Evolutionary conservation across 2,797 vertebrate species (phyloP).

Genomic region (Philypnodon macrostomus): DNA sequence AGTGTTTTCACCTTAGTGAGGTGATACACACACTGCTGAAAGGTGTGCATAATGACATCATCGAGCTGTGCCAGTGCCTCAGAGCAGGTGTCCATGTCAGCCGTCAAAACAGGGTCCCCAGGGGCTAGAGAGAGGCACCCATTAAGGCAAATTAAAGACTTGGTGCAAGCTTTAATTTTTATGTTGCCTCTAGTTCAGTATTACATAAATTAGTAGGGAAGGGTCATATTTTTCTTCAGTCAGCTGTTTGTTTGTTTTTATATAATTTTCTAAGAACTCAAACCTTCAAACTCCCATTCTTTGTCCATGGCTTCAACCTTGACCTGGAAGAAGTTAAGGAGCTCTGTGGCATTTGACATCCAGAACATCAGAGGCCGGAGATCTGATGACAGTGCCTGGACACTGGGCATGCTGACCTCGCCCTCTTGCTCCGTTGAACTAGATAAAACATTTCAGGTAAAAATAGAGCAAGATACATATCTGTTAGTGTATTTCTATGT

Average conservation of each 20-base stretch:
- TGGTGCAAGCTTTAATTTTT: slow-evolving; percentile 31
- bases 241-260: background rate
- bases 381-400: slow-evolving; percentile 85
- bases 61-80: slow-evolving; percentile 90
- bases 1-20: slow-evolving; percentile 84
- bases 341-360: slow-evolving; percentile 94
- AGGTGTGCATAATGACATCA: slow-evolving; percentile 95
- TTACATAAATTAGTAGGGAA: background rate
- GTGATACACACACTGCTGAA: slow-evolving; percentile 95
- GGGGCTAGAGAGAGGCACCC: slow-evolving; percentile 61
- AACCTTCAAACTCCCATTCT: slow-evolving; percentile 89
- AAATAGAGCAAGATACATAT: slow-evolving; percentile 25
- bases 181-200: slow-evolving; percentile 12
- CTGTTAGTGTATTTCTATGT: slow-evolving; percentile 39
- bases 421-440: slow-evolving; percentile 81
- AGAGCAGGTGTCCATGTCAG: slow-evolving; percentile 90
- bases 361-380: slow-evolving; percentile 90
- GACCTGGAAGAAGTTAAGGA: slow-evolving; percentile 91
- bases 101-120: slow-evolving; percentile 83
- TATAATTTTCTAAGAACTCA: slow-evolving; percentile 11
- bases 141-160: slow-evolving; percentile 28
- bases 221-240: slow-evolving; percentile 8
- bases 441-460: slow-evolving; percentile 40
- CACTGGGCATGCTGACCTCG: slow-evolving; percentile 77
- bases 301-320: slow-evolving; percentile 89